Base-by-base conservation (phyloP, 30 jellyfish, hydroid and myxozoan genomes). In the Aurelia sp. region DNA sequence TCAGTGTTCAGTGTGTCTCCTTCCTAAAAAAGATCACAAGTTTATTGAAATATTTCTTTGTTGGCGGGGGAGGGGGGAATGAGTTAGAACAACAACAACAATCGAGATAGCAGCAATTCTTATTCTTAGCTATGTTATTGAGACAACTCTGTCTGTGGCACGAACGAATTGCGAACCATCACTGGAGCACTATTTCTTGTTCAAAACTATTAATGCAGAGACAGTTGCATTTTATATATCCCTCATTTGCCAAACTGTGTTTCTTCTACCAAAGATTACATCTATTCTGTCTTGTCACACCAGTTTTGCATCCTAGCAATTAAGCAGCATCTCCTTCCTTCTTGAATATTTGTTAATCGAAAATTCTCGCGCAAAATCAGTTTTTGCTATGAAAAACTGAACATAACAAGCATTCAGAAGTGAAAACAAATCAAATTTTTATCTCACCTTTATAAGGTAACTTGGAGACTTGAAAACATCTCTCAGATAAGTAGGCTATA, bases 1-100 rank as follows among this genome's bases (percentile, higher is more conserved):
- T 92, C 88, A 19, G 97, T 92, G 72, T 92, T 86, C 53, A 92
- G 55, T 9, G 74, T 70, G 69, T 92, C 89, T 35, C 89, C 98
- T 64, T 92, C 98, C 98, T 92, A 68, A 71, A 24, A 48, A 41
- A 59, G 40, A 65, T 3, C 19, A 10, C 70, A 47, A 47, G 30
- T 35, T 3, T 40, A 5, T 4, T 8, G 27, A 33, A 17, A 58
- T 51, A 22, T 61, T 61, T n/a, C 71, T 4, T 27, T 67, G 67
- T 35, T 38, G 50, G 50, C 10, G 55, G 55, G 55, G 50, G 50
- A 15, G 55, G 55, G 55, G 55, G 15, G 9, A 8, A 44, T 44
- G 7, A 44, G 16, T 44, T 7, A 5, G 55, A 8, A 44, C 13
- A 66, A 67, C 21, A 0, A 18, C 19, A 8, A 61, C 13, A 13